Base-by-base conservation (phyloP, 2,113 vertebrate species). In the Chiloscyllium plagiosum region DNA sequence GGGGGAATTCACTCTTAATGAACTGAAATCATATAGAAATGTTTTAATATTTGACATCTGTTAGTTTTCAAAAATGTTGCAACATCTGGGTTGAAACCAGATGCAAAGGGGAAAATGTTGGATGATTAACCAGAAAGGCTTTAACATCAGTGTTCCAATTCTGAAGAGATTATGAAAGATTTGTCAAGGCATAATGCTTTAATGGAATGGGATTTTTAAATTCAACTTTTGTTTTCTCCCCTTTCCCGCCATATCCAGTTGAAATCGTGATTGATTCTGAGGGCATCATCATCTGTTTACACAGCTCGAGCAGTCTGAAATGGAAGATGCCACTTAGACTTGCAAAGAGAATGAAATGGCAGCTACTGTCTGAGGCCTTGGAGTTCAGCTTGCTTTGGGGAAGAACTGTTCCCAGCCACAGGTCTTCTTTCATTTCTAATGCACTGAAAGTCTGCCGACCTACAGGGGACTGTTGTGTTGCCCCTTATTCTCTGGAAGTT, bases 291-390 rank as follows among this genome's bases (percentile, higher is more conserved):
- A 52, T 33, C 69, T 72, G 94, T 47, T 72, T 42, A 95, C 42
- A 52, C 42, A 70, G 68, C 94, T 76, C 42, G 12, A 56, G 42
- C 93, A 50, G 37, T 72, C 2, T 26, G 42, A 95, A 52, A 70
- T 52, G 69, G 94, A 95, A 72, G 94, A 47, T 8, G 24, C 69
- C 69, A 37, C 94, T 72, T 90, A 50, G 94, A 72, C 70, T 95
- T 72, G 37, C 94, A 95, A 29, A 33, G 94, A 42, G 47, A 95
- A 52, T 76, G 29, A 95, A 76, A 95, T 76, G 69, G 68, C 94
- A 95, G 69, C 69, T 95, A 95, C 68, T 76, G 42, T 52, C 47
- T 76, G 24, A 72, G 94, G 94, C 68, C 26, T 94, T 94, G 93
- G 37, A 70, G 37, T 69, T 70, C 22, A 70, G 93, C 68, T 42